Base-by-base conservation (phyloP, 2,113 vertebrate species). In the Syrmaticus mikado region DNA sequence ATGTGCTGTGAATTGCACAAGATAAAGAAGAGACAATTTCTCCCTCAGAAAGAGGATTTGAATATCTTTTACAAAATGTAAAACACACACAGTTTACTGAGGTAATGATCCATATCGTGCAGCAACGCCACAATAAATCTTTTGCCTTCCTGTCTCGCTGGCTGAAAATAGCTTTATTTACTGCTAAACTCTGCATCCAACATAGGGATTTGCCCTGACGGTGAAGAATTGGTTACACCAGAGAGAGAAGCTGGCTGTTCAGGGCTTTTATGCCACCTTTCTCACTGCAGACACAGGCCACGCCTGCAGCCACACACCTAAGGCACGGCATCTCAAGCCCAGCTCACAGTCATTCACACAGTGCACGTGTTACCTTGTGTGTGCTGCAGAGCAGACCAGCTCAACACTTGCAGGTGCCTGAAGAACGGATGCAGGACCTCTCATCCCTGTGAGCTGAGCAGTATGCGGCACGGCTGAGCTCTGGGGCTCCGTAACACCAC, bases 151-250 rank as follows among this genome's bases (percentile, higher is more conserved):
- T 5, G 7, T 76, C 28, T 45, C 16, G 7, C 30, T 4, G 40
- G 5, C 36, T 25, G 73, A 40, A 32, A 85, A 53, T 0, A 16
- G 43, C 16, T 24, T 53, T 3, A 3, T 11, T 81, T 19, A 8
- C 65, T 48, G 40, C 21, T 19, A 1, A 58, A 40, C 3, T 20
- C 65, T 41, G 13, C 45, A 36, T 20, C 11, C 53, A 8, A 10
- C 2, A 5, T 2, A 15, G 9, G 45, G 55, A 8, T 7, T 2
- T 4, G 16, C 48, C 8, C 6, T 0, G 40, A 2, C 10, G 13
- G 32, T 0, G n/a, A 8, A 4, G 6, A 10, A 12, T 2, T 1
- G 1, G 21, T 28, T 0, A 24, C 28, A 10, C 0, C 1, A 4
- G 12, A 14, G 25, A 6, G 4, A 8, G 3, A 41, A 40, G 7